These are phyloP conservation scores for Chironomus striatipennis DNA, from an alignment of 1,140 invertebrate species.

Conservation along the genomic window DNA sequence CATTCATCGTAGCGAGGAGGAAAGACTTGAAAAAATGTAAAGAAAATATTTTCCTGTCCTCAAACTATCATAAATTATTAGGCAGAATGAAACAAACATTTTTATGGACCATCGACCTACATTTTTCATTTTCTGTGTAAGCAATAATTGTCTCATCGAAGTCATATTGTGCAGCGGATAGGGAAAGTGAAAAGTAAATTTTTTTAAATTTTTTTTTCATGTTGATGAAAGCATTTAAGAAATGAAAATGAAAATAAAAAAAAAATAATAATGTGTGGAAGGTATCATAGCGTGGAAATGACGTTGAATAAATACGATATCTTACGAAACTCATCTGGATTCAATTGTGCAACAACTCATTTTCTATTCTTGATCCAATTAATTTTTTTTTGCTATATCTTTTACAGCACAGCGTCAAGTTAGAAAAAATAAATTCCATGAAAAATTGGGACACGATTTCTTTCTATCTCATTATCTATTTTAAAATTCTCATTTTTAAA, in stretches of 20 bases:
- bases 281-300: too few relatives aligned
- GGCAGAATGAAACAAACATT: background rate
- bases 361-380: slow-evolving; percentile 1
- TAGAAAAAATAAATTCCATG: background rate
- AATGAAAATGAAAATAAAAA: too few relatives aligned
- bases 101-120: background rate
- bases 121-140: background rate
- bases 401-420: background rate
- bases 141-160: slow-evolving; percentile 8
- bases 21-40: background rate
- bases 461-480: background rate
- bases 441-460: slow-evolving; percentile 11
- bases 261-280: too few relatives aligned
- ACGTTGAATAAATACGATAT: too few relatives aligned
- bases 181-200: background rate
- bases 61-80: background rate
- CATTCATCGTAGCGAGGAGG: too few relatives aligned
- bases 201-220: too few relatives aligned
- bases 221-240: too few relatives aligned
- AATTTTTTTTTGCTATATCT: background rate
- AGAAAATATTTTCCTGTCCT: background rate
- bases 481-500: too few relatives aligned
- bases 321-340: slow-evolving; percentile 1
- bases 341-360: slow-evolving; percentile 17
- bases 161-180: background rate